phyloP scores from a whole-genome alignment of 2,797 vertebrate genomes.

The Gadopsis marmoratus region DNA sequence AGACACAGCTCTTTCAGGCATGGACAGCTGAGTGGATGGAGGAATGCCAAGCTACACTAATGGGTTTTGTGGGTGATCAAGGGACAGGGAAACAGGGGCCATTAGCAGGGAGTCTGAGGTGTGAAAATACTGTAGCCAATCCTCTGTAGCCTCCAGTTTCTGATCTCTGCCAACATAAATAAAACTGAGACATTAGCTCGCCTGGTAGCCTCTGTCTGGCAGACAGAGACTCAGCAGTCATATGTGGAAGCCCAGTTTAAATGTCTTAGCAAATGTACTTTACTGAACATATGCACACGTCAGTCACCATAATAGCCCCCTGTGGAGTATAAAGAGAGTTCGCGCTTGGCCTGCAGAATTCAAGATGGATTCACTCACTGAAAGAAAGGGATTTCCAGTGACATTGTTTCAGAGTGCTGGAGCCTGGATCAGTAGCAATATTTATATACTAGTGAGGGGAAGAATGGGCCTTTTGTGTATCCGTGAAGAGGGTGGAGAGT shows the following conservation, averaged over 20 bases:
- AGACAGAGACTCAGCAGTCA: slow-evolving; percentile 63
- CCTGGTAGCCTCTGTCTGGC: slow-evolving; percentile 67
- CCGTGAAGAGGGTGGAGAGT: slow-evolving; percentile 57
- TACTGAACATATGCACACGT: slow-evolving; percentile 83
- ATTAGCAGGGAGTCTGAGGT: slow-evolving; percentile 78
- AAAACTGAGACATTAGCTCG: slow-evolving; percentile 76
- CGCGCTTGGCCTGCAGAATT: slow-evolving; percentile 61
- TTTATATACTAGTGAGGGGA: slow-evolving; percentile 75
- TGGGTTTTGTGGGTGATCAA: slow-evolving; percentile 77
- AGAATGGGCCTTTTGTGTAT: slow-evolving; percentile 75
- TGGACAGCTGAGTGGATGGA: slow-evolving; percentile 58
- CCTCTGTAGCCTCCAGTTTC: slow-evolving; percentile 69
- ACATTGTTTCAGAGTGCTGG: slow-evolving; percentile 70
- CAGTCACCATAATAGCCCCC: slow-evolving; percentile 80
- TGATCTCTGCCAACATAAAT: slow-evolving; percentile 83
- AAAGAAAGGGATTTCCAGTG: slow-evolving; percentile 74
- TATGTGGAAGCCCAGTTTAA: slow-evolving; percentile 79
- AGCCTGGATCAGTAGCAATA: slow-evolving; percentile 77
- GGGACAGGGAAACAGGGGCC: slow-evolving; percentile 74
- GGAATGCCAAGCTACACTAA: slow-evolving; percentile 68
- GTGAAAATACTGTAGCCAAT: slow-evolving; percentile 77
- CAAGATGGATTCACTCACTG: slow-evolving; percentile 69
- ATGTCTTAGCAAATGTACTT: slow-evolving; percentile 83
- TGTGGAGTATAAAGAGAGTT: slow-evolving; percentile 62
- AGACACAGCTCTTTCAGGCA: slow-evolving; percentile 48